phyloP scores from a whole-genome alignment of 2,113 vertebrate species.

The Illadopsis cleaveri region DNA sequence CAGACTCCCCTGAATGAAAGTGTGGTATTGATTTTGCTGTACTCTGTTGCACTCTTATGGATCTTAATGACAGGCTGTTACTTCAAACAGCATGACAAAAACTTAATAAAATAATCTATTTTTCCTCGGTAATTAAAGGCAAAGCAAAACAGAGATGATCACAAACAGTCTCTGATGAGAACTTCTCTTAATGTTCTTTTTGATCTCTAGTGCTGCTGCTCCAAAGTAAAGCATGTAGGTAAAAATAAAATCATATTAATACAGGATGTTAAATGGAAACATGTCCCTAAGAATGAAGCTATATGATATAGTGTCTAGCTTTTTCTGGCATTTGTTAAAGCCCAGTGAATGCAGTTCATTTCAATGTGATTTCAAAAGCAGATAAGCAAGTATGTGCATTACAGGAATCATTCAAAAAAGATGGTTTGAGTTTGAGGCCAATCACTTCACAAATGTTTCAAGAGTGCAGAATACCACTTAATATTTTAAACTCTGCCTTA shows the following conservation, averaged over 20 bases:
- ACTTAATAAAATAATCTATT: neutral
- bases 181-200: neutral
- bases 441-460: neutral
- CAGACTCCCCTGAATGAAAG: neutral
- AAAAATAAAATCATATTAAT: neutral
- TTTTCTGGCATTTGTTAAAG: neutral
- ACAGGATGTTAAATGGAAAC: neutral
- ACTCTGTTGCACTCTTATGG: neutral
- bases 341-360: neutral
- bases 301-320: neutral
- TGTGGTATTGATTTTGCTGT: neutral
- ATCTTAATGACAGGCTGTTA: neutral
- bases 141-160: neutral
- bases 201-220: neutral
- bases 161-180: neutral
- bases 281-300: neutral
- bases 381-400: neutral
- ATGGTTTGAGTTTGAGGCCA: neutral
- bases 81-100: conserved; percentile 7
- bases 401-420: neutral
- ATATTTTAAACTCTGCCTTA: neutral
- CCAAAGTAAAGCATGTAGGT: neutral
- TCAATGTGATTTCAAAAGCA: neutral
- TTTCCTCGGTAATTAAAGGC: neutral
- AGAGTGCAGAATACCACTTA: neutral